Percentiles rank a stretch among this genome's conserved stretches.
Evolutionary conservation across 2,113 vertebrate species (phyloP).

Genomic region (Neogale vison): DNA sequence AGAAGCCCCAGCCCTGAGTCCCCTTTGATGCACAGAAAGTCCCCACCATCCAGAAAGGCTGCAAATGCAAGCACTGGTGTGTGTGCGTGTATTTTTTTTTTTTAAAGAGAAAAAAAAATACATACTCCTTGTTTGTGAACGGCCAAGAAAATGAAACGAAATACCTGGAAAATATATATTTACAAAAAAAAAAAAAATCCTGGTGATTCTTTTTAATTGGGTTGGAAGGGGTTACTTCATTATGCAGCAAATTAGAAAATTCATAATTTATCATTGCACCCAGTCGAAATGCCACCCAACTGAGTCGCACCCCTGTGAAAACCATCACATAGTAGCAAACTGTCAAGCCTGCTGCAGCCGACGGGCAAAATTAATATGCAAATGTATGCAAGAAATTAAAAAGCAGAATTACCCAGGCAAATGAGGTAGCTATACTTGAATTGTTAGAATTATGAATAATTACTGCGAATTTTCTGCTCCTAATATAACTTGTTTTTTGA

Average conservation of each 20-base stretch:
- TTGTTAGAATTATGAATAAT: slow-evolving; percentile 99
- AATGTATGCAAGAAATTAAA: slow-evolving; percentile 99
- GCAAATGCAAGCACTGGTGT: slow-evolving; percentile 72
- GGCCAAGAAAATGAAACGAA: slow-evolving; percentile 62
- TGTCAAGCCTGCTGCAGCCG: slow-evolving; percentile 98
- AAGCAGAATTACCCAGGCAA: slow-evolving; percentile 99
- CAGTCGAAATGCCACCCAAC: slow-evolving; percentile 99
- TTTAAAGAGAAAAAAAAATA: slow-evolving; percentile 55
- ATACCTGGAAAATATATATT: slow-evolving; percentile 74
- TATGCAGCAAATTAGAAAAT: slow-evolving; percentile 99
- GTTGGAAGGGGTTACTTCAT: slow-evolving; percentile 96
- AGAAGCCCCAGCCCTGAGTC: slow-evolving; percentile 74
- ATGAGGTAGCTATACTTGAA: slow-evolving; percentile 99
- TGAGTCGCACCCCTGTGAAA: slow-evolving; percentile 95
- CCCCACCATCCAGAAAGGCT: slow-evolving; percentile 74
- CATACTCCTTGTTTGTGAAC: slow-evolving; percentile 22
- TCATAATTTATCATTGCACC: slow-evolving; percentile 99
- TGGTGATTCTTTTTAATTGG: slow-evolving; percentile 86
- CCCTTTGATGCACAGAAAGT: slow-evolving; percentile 72
- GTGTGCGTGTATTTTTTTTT: not conserved
- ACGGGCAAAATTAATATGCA: slow-evolving; percentile 99
- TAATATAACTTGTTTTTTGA: slow-evolving; percentile 99
- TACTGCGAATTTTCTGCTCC: slow-evolving; percentile 99
- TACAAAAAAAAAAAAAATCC: slow-evolving; percentile 73
- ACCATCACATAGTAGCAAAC: slow-evolving; percentile 95